Percentiles rank a stretch among this genome's conserved stretches.
Conservation (phyloP, 2,888 invertebrate genomes). For the Elaeidobius kamerunicus region DNA sequence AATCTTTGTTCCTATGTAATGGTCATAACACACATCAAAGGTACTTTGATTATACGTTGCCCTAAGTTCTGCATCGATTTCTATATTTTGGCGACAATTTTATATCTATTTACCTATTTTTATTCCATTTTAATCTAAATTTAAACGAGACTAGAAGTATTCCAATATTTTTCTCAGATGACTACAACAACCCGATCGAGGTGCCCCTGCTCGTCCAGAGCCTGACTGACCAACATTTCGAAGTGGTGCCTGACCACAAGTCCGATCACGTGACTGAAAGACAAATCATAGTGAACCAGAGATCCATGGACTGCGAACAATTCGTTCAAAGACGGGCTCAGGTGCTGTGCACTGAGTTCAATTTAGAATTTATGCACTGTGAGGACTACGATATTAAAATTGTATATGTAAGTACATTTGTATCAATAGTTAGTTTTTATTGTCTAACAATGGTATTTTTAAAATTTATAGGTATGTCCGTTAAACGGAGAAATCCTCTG, state of each 20-base stretch:
- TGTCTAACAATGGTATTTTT: not conserved
- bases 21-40: not conserved
- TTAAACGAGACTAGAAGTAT: no score
- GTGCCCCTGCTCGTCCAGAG: conserved; percentile 48
- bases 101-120: no score
- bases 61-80: no score
- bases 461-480: conserved; percentile 47
- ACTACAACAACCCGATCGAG: conserved; percentile 50
- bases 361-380: conserved; percentile 48
- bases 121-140: no score
- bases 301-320: conserved; percentile 50
- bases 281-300: conserved; percentile 48
- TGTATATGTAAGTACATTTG: conserved; percentile 43
- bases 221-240: conserved; percentile 47
- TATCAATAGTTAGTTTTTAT: not conserved
- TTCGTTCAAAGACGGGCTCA: conserved; percentile 50
- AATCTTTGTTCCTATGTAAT: no score
- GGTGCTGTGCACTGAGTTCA: conserved; percentile 46
- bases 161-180: conserved; percentile 40
- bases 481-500: conserved; percentile 49
- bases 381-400: conserved; percentile 51
- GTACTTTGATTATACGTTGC: no score
- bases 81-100: no score
- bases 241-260: conserved; percentile 47
- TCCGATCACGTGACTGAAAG: conserved; percentile 48